phyloP scores from a whole-genome alignment of 2,113 vertebrate genomes.

The Laterallus jamaicensis region DNA sequence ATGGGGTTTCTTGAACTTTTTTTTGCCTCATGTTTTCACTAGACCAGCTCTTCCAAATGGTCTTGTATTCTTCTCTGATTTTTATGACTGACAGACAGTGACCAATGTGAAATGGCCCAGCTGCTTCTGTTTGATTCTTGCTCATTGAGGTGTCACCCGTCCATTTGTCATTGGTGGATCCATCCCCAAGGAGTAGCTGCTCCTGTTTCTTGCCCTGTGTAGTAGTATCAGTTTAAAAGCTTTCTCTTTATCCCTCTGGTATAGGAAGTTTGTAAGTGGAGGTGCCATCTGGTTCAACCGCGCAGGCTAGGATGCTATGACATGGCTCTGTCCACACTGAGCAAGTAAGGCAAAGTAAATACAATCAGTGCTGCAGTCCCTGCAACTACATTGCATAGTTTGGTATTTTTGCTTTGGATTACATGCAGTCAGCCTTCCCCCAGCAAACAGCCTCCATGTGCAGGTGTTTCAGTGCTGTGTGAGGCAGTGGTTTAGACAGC shows the following conservation, averaged over 20 bases:
- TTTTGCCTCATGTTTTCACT: background rate
- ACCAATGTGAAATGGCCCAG: background rate
- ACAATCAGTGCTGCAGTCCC: background rate
- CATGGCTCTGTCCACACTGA: background rate
- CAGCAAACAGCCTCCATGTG: background rate
- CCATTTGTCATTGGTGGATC: background rate
- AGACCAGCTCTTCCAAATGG: background rate
- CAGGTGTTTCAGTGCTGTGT: background rate
- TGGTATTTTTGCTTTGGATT: background rate
- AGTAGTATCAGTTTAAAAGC: background rate
- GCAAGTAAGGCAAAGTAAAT: background rate
- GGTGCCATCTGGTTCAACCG: background rate
- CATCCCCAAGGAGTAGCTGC: background rate
- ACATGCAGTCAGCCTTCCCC: background rate
- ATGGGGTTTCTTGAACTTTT: background rate
- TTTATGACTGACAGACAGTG: background rate
- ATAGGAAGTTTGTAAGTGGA: background rate
- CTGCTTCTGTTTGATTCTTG: background rate
- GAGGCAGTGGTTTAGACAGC: background rate
- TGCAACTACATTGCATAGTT: accelerated
- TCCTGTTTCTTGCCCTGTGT: background rate
- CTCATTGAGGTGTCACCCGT: background rate
- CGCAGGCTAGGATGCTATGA: background rate
- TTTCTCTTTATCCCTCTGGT: background rate
- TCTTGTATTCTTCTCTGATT: background rate